Evolutionary conservation across 2,797 vertebrate species (phyloP), one percentile per base, ranked within the genome.

Genomic region (Lindbergichthys nudifrons): DNA sequence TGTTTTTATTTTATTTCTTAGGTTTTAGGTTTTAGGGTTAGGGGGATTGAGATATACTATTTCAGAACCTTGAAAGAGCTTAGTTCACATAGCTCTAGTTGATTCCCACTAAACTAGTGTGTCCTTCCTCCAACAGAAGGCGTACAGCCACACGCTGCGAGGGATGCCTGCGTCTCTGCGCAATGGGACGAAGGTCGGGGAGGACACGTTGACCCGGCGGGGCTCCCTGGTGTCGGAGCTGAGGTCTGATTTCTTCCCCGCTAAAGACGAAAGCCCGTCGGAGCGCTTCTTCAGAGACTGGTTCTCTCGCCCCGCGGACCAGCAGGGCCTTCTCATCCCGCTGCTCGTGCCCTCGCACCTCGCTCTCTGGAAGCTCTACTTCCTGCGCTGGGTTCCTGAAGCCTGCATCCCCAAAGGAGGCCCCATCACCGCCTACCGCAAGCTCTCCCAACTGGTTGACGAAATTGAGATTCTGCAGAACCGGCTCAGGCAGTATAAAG

Each of bases 381-480:
- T 98, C 87, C 94, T 99, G 50, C 98, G 98, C 80, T 99, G 98
- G 98, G 96, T 99, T 39, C 96, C 98, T 0, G 98, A 99, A 88
- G 95, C 96, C 12, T 97, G 97, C 93, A 99, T 99, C 80, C 84
- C 83, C 32, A 90, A 89, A 0, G 98, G 98, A 0, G 97, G 98
- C 70, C 85, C 92, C 83, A 89, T 96, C 90, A 95, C 96, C 0
- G 85, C 96, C 62, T 98, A 96, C 83, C 96, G 96, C 86, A 96
- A 94, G 87, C 93, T 97, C 21, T 99, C 97, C 0, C 60, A 97
- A 58, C 92, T 99, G 88, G 97, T 95, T 0, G 97, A 99, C 0
- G 96, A 99, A 76, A 97, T 99, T 2, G 97, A 98, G 71, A 89
- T 66, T 63, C 90, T 99, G 3, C 94, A 96, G 90, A 93, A 88